A percentile compares a stretch with the other conserved stretches of the same genome.
Conservation (phyloP, 2,797 vertebrate genomes). For the Onychomys leucogaster region DNA sequence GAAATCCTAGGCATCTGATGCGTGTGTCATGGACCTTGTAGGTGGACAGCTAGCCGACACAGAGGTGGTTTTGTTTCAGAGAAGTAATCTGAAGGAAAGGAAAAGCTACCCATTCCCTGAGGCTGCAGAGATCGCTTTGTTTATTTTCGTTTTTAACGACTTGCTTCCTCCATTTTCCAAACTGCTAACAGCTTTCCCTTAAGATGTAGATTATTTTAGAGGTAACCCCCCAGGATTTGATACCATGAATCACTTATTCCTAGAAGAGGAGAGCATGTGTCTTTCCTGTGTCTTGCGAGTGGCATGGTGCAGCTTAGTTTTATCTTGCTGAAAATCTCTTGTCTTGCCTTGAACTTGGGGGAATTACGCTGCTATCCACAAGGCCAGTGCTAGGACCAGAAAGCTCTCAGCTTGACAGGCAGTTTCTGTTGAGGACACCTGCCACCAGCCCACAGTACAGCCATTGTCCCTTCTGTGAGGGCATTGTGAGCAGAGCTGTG, state of each 20-base stretch:
- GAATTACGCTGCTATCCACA: not conserved
- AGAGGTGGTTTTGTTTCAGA: not conserved
- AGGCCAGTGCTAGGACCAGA: not conserved
- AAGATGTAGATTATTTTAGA: not conserved
- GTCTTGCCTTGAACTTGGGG: not conserved
- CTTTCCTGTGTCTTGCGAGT: not conserved
- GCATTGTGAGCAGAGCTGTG: not conserved
- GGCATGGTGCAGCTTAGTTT: not conserved
- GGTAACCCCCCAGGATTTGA: not conserved
- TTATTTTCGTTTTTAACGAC: not conserved
- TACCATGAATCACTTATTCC: not conserved
- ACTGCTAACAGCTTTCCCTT: not conserved
- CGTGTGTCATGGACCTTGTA: too few species aligned
- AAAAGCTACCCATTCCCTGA: not conserved
- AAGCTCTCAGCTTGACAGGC: not conserved
- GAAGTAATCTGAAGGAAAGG: not conserved
- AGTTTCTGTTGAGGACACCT: conserved; percentile 64
- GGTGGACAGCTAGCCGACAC: not conserved
- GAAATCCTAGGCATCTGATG: not conserved
- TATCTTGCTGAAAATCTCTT: conserved; percentile 25
- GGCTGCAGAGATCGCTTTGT: not conserved
- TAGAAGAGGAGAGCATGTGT: not conserved
- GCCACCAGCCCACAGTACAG: not conserved
- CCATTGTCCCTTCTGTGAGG: conserved; percentile 22
- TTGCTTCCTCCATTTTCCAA: conserved; percentile 16